Evolutionary conservation across 1,140 invertebrate species (phyloP).

Genomic region (Batillaria attramentaria): DNA sequence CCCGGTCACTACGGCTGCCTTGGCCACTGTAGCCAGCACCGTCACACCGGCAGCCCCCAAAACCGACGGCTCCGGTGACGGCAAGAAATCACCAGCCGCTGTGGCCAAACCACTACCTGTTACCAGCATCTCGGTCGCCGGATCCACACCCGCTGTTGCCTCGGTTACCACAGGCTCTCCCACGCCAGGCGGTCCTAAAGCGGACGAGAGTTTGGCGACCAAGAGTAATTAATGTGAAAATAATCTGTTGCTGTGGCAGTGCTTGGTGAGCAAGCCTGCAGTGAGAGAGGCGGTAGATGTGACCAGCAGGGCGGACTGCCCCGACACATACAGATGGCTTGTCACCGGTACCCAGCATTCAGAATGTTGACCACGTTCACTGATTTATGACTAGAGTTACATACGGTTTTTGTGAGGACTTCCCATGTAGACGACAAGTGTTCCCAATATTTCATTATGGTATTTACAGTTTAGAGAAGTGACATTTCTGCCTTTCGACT

Average conservation of each 20-base stretch:
- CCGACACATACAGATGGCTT: no score
- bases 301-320: neutral
- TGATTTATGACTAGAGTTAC: no score
- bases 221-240: conserved; percentile 10
- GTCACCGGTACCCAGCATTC: no score
- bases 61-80: conserved; percentile 22
- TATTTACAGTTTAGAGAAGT: no score
- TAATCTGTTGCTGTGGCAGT: no score
- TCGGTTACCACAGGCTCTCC: neutral
- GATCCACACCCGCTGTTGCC: neutral
- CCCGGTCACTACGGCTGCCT: neutral
- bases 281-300: neutral
- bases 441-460: no score
- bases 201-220: neutral
- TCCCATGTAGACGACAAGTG: no score
- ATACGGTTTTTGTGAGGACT: no score
- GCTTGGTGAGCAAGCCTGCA: no score
- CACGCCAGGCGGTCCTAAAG: neutral
- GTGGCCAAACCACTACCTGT: conserved; percentile 4
- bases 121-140: no score
- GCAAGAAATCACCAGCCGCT: conserved; percentile 15
- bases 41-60: conserved; percentile 11
- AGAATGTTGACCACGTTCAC: no score
- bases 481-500: no score
- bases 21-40: neutral